phyloP scores from a whole-genome alignment of 2,888 invertebrate genomes.

The Lacanobia oleracea region DNA sequence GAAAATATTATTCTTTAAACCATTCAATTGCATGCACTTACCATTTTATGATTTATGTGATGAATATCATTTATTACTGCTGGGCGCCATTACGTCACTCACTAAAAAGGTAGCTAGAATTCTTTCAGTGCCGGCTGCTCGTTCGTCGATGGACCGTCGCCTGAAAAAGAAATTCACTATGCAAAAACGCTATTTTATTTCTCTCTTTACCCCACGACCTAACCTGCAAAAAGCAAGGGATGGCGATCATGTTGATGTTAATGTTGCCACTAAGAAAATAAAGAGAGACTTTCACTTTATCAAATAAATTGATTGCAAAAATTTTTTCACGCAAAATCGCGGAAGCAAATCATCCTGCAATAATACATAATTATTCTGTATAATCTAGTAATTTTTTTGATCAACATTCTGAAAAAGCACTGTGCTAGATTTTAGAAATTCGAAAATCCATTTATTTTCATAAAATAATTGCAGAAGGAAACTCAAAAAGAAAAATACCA shows the following conservation, averaged over 20 bases:
- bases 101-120: not conserved
- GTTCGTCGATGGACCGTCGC: not conserved
- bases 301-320: not conserved
- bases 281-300: not conserved
- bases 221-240: not conserved
- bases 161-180: not conserved
- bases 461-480: not conserved
- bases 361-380: not conserved
- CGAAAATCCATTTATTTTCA: not conserved
- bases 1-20: not conserved
- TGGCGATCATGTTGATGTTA: too few relatives aligned
- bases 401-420: not conserved
- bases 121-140: not conserved
- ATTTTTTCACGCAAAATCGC: not conserved
- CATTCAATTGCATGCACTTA: not conserved
- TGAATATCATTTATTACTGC: not conserved
- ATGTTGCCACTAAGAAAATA: not conserved
- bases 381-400: not conserved
- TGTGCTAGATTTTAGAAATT: not conserved
- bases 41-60: too few relatives aligned
- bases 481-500: not conserved
- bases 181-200: too few relatives aligned
- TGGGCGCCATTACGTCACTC: not conserved
- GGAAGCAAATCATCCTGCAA: not conserved
- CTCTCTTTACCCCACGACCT: not conserved